Base-by-base conservation (phyloP, 2,888 invertebrate species). In the Phragmatobia fuliginosa region DNA sequence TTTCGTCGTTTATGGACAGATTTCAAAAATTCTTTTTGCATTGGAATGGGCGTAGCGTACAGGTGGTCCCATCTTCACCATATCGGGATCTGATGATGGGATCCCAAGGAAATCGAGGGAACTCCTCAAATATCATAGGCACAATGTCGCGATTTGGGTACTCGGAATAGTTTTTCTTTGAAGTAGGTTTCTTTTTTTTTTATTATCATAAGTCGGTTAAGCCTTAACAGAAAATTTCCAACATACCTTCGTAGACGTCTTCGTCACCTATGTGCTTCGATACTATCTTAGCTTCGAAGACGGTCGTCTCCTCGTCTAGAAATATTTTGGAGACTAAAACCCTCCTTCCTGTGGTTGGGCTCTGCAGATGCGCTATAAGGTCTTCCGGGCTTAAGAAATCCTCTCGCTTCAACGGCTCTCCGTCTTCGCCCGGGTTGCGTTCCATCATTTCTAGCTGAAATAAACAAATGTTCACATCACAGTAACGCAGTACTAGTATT, bases 351-450 rank as follows among this genome's bases (percentile, higher is more conserved):
- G n/a, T 8, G 8, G 49, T 49, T 1, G 49, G 49, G 8, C 5
- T 49, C 49, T n/a, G 49, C n/a, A 49, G 8, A 6, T 49, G n/a
- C n/a, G 21, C 6, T 8, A 49, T 4, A 21, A 49, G n/a, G 10
- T 49, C 49, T 5, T n/a, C 8, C 49, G n/a, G 8, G 7, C 5
- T n/a, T n/a, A 49, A 10, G 49, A 7, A 8, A n/a, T n/a, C 8
- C 2, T n/a, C n/a, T 8, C 10, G n/a, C n/a, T 1, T 0, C 2
- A 49, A 49, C 8, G 21, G n/a, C n/a, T n/a, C 0, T 8, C 10
- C n/a, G 8, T 10, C 8, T 49, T 49, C 49, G n/a, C 49, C n/a
- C n/a, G n/a, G 7, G 1, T 49, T 38, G 14, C 38, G 11, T 4
- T 38, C 49, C n/a, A 49, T 10, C 49, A 10, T n/a, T 2, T 49